These are phyloP conservation scores for Drosophila atripex DNA, from an alignment of 2,888 invertebrate genomes.

Conservation along the genomic window DNA sequence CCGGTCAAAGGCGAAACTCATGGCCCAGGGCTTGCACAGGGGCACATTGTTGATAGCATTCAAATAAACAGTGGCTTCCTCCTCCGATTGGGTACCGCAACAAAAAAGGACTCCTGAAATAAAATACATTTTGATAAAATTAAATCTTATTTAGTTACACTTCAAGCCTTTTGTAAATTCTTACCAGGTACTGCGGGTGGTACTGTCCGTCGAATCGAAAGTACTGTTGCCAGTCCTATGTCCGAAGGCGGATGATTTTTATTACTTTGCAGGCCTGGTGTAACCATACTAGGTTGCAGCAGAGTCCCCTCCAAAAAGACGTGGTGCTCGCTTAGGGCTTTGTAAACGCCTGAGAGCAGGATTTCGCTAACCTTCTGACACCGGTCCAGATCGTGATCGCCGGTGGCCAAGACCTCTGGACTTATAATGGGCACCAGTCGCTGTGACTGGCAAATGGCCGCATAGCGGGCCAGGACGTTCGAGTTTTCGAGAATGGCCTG, in stretches of 20 bases:
- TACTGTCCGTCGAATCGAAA: slow-evolving; percentile 95
- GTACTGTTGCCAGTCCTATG: slow-evolving; percentile 95
- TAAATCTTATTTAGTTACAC: neutral
- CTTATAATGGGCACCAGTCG: slow-evolving; percentile 99
- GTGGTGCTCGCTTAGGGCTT: slow-evolving; percentile 98
- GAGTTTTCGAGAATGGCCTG: slow-evolving; percentile 97
- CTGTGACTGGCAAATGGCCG: slow-evolving; percentile 97
- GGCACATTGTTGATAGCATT: slow-evolving; percentile 96
- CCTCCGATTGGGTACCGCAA: slow-evolving; percentile 99
- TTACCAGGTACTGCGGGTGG: slow-evolving; percentile 97
- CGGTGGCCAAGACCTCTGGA: slow-evolving; percentile 98
- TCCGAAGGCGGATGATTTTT: slow-evolving; percentile 91
- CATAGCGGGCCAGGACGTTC: slow-evolving; percentile 97
- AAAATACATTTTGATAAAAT: slow-evolving; percentile 23
- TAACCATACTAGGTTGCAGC: slow-evolving; percentile 99
- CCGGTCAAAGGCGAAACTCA: slow-evolving; percentile 98
- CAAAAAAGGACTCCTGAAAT: slow-evolving; percentile 95
- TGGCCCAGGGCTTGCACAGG: slow-evolving; percentile 96
- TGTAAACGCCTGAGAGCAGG: slow-evolving; percentile 96
- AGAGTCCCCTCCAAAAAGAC: slow-evolving; percentile 98
- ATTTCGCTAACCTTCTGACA: slow-evolving; percentile 97
- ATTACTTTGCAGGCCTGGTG: slow-evolving; percentile 92
- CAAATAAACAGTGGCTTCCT: slow-evolving; percentile 97
- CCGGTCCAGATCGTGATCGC: slow-evolving; percentile 96
- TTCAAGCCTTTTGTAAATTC: slow-evolving; percentile 23